These are phyloP conservation scores for Crotalus viridis DNA, from an alignment of 2,113 vertebrate species.

Conservation along the genomic window DNA sequence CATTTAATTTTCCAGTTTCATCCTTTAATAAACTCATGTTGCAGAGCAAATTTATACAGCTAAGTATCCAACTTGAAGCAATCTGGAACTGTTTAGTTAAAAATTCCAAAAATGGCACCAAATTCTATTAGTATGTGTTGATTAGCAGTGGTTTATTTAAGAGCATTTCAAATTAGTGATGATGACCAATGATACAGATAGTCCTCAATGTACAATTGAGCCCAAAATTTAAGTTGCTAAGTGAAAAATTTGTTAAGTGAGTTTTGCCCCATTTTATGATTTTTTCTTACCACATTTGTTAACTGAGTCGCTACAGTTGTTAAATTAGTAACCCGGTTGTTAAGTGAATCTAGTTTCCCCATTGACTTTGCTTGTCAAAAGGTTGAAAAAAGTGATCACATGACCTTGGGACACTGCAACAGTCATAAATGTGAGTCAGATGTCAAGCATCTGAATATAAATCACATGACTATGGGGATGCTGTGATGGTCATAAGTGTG, in stretches of 20 bases:
- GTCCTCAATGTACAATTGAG: neutral
- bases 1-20: slow-evolving; percentile 38
- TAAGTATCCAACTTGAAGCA: neutral
- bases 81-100: neutral
- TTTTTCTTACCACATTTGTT: neutral
- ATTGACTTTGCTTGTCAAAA: neutral
- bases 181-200: neutral
- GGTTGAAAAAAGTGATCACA: neutral
- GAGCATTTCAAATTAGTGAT: neutral
- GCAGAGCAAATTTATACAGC: neutral
- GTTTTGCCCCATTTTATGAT: neutral
- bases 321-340: neutral
- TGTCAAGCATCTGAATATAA: neutral
- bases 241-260: neutral
- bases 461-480: neutral
- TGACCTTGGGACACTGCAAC: neutral
- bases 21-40: neutral
- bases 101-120: neutral
- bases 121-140: neutral
- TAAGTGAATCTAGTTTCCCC: neutral
- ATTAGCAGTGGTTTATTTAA: neutral
- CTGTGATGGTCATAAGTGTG: neutral
- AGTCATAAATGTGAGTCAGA: neutral
- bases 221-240: neutral
- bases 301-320: neutral